Percentiles rank a stretch among this genome's conserved stretches.
These are phyloP conservation scores for Gavia stellata DNA, from an alignment of 2,113 vertebrate species.

Conservation along the genomic window DNA sequence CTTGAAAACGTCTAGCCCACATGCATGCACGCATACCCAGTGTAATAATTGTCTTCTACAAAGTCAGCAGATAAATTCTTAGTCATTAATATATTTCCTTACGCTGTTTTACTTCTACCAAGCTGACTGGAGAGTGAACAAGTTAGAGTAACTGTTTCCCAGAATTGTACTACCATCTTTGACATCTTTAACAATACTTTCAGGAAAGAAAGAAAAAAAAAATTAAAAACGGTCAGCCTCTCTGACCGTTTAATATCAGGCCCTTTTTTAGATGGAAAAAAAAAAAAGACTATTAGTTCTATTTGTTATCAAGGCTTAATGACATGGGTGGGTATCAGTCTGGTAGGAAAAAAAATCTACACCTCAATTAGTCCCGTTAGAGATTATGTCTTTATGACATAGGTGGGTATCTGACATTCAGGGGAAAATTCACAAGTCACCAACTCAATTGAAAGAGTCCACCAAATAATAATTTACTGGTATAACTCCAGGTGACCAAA, in stretches of 20 bases:
- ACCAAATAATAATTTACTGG: background rate
- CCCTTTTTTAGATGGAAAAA: background rate
- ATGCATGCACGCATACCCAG: background rate
- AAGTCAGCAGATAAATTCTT: background rate
- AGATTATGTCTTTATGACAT: background rate
- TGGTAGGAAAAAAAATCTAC: background rate
- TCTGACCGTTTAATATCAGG: background rate
- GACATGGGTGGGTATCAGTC: background rate
- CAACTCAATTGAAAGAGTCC: background rate
- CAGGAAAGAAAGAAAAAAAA: background rate
- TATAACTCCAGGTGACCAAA: background rate
- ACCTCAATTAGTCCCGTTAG: background rate
- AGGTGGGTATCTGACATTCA: background rate
- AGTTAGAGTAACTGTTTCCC: background rate
- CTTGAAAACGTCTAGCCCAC: background rate
- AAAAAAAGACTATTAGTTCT: background rate
- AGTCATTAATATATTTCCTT: background rate
- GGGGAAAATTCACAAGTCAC: background rate
- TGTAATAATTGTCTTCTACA: background rate
- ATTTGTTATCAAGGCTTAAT: background rate
- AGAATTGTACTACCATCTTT: background rate
- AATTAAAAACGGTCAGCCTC: background rate
- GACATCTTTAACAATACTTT: background rate
- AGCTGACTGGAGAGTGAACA: background rate
- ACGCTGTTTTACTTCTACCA: background rate